phyloP scores from a whole-genome alignment of 2,797 vertebrate species.

The Sebastes taczanowskii region DNA sequence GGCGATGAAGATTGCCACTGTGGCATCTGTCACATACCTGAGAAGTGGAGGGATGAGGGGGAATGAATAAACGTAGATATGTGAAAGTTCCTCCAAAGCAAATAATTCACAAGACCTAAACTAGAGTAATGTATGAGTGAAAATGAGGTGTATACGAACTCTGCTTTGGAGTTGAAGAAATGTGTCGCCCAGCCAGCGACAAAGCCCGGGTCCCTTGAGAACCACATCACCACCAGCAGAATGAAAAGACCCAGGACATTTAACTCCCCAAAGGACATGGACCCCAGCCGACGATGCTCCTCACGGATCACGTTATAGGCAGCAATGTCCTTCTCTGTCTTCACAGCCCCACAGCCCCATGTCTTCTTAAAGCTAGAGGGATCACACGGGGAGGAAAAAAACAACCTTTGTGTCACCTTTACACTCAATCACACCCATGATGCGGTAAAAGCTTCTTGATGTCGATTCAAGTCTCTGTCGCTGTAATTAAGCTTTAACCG shows the following conservation, averaged over 20 bases:
- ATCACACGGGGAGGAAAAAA: constrained; percentile 7
- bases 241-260: constrained; percentile 88
- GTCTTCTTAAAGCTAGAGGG: constrained; percentile 85
- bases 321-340: constrained; percentile 85
- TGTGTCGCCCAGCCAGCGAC: constrained; percentile 88
- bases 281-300: constrained; percentile 88
- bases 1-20: constrained; percentile 87
- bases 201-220: constrained; percentile 93
- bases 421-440: not conserved
- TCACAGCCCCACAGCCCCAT: constrained; percentile 85
- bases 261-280: constrained; percentile 89
- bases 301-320: constrained; percentile 85
- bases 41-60: not conserved
- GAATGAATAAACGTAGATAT: not conserved
- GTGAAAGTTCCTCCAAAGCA: not conserved
- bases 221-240: constrained; percentile 91
- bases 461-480: constrained; percentile 39
- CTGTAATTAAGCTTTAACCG: constrained; percentile 37
- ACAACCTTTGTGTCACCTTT: constrained; percentile 28
- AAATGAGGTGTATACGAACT: constrained; percentile 76
- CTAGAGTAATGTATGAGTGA: not conserved
- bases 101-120: not conserved
- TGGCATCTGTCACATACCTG: constrained; percentile 92
- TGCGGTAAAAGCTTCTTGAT: constrained; percentile 21
- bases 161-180: constrained; percentile 85